Evolutionary conservation across 2,113 vertebrate genomes (phyloP).

Genomic region (Redunca redunca): DNA sequence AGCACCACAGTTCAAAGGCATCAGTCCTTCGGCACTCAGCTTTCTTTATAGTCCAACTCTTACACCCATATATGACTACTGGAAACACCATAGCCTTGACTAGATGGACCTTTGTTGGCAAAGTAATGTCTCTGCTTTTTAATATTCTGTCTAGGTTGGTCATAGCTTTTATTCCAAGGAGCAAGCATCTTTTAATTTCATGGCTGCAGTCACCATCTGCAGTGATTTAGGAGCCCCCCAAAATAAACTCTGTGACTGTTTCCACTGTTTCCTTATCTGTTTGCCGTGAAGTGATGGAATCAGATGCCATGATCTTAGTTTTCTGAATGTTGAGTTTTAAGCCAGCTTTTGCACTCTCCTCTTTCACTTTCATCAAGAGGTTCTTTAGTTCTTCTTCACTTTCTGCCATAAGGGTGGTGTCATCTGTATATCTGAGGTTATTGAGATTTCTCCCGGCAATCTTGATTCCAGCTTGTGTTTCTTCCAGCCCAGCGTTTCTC

Average conservation of each 20-base stretch:
- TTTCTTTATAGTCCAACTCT: background rate
- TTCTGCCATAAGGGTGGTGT: background rate
- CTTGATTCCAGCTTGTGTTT: background rate
- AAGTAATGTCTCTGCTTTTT: background rate
- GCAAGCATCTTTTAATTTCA: background rate
- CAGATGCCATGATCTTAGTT: background rate
- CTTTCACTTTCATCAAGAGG: background rate
- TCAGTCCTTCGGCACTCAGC: rapidly evolving
- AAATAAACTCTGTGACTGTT: background rate
- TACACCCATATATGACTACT: background rate
- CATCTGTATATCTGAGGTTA: background rate
- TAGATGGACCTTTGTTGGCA: background rate
- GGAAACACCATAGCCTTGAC: background rate
- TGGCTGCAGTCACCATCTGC: background rate
- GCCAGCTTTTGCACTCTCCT: background rate
- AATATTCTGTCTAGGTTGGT: background rate
- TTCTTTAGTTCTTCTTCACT: background rate
- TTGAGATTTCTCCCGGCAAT: background rate
- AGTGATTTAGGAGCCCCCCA: background rate
- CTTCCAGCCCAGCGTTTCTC: background rate
- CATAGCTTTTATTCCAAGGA: background rate
- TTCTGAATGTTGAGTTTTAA: background rate
- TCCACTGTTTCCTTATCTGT: background rate
- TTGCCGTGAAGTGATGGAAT: background rate
- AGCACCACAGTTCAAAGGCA: background rate